Evolutionary conservation across 1,140 invertebrate genomes (phyloP).

Genomic region (Paramacrobiotus metropolitanus): DNA sequence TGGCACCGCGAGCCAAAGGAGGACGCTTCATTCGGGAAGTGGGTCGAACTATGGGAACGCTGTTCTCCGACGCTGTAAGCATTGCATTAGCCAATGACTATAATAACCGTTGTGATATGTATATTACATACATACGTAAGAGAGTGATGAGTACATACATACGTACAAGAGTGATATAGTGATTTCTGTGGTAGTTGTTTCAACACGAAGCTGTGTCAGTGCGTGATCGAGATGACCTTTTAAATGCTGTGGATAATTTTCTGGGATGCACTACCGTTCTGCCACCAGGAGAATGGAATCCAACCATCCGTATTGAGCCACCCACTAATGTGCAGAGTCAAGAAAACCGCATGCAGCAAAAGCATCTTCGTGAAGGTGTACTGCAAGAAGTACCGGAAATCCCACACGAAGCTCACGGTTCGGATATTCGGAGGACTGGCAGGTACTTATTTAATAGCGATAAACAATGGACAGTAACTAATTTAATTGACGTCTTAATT

Average conservation of each 20-base stretch:
- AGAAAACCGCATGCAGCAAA: slow-evolving; percentile 9
- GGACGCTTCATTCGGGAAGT: slow-evolving; percentile 13
- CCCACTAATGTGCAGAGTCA: slow-evolving; percentile 15
- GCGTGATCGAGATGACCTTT: slow-evolving; percentile 16
- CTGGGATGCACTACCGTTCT: slow-evolving; percentile 22
- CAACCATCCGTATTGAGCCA: slow-evolving; percentile 20
- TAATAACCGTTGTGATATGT: no score
- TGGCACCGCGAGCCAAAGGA: slow-evolving; percentile 14
- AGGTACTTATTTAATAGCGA: no score
- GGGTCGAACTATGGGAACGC: slow-evolving; percentile 20
- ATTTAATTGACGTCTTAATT: no score
- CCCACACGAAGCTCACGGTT: slow-evolving; percentile 2
- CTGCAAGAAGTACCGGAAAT: slow-evolving; percentile 6
- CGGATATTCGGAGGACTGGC: neutral
- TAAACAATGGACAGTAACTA: slow-evolving; percentile 8
- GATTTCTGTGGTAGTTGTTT: slow-evolving; percentile 19
- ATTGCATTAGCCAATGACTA: no score
- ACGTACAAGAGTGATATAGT: no score
- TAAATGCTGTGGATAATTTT: slow-evolving; percentile 23
- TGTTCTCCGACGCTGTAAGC: slow-evolving; percentile 20
- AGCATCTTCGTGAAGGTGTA: slow-evolving; percentile 7
- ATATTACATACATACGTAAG: no score
- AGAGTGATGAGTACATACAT: no score
- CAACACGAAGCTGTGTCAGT: slow-evolving; percentile 18
- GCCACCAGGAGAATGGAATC: slow-evolving; percentile 24